Conservation (phyloP, 2,797 vertebrate species). For the Lycodopsis pacificus region DNA sequence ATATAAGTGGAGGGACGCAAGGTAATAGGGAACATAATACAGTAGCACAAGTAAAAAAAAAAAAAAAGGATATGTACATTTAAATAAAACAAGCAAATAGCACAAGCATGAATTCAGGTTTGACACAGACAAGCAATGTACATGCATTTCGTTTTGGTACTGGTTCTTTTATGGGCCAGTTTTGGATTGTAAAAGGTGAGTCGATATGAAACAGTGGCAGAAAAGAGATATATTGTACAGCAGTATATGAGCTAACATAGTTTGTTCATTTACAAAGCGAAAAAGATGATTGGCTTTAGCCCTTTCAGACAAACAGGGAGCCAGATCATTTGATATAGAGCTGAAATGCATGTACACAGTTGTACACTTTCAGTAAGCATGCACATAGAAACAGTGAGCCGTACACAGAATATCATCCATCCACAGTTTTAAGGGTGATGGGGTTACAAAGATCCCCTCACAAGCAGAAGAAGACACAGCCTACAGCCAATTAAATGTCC, state of each 20-base stretch:
- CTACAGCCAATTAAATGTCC: conserved; percentile 52
- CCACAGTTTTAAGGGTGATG: conserved; percentile 17
- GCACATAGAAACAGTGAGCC: conserved; percentile 77
- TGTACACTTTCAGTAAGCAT: conserved; percentile 81
- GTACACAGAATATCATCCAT: conserved; percentile 50
- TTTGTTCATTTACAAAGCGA: conserved; percentile 52
- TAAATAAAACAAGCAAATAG: conserved; percentile 60
- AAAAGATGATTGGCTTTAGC: conserved; percentile 62
- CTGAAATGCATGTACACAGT: conserved; percentile 73
- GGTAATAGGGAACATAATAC: conserved; percentile 33
- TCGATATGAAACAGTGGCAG: conserved; percentile 49
- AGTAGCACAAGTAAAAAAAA: conserved; percentile 42
- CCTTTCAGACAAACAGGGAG: conserved; percentile 56
- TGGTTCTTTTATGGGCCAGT: conserved; percentile 31
- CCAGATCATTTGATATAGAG: conserved; percentile 40
- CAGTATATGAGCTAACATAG: conserved; percentile 43
- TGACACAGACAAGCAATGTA: conserved; percentile 60
- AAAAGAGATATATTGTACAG: conserved; percentile 42
- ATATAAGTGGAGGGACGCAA: conserved; percentile 24
- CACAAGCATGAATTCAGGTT: conserved; percentile 51
- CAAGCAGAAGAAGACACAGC: conserved; percentile 45
- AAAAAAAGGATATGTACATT: conserved; percentile 50
- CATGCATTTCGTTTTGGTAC: conserved; percentile 70
- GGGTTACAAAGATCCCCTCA: conserved; percentile 30
- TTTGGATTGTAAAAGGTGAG: conserved; percentile 42